phyloP scores from a whole-genome alignment of 2,113 vertebrate species.

The Fulica atra region DNA sequence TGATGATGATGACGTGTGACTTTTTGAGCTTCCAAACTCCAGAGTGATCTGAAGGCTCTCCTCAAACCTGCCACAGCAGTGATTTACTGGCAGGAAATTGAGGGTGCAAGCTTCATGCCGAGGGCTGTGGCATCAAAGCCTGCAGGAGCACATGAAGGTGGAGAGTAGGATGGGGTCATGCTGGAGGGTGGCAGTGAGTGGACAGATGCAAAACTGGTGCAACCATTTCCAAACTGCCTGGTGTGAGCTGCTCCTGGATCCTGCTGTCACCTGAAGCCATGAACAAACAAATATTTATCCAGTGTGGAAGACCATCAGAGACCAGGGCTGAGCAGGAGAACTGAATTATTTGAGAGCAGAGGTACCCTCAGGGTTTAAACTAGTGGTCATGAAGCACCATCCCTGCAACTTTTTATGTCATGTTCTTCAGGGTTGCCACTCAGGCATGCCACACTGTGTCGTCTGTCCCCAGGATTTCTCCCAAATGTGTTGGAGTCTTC shows the following conservation, averaged over 20 bases:
- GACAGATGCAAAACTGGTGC: neutral
- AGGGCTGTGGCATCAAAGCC: neutral
- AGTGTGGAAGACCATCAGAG: neutral
- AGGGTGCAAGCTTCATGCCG: neutral
- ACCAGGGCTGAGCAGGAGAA: neutral
- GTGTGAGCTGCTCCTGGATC: neutral
- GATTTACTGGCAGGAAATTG: neutral
- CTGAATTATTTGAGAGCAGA: neutral
- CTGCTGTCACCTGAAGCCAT: neutral
- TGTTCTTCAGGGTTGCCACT: neutral
- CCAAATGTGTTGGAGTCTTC: neutral
- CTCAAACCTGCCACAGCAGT: neutral
- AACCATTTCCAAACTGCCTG: accelerated
- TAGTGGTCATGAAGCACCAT: neutral
- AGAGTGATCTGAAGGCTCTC: neutral
- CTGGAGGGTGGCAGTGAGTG: neutral
- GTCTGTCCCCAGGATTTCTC: neutral
- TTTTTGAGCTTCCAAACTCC: neutral
- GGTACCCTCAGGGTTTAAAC: neutral
- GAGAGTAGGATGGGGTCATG: neutral
- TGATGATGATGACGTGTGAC: neutral
- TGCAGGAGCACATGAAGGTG: neutral
- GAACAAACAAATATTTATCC: neutral
- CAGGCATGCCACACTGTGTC: accelerated
- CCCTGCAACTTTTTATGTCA: neutral